Evolutionary conservation across 2,888 invertebrate species (phyloP).

Genomic region (Sturmia bella): DNA sequence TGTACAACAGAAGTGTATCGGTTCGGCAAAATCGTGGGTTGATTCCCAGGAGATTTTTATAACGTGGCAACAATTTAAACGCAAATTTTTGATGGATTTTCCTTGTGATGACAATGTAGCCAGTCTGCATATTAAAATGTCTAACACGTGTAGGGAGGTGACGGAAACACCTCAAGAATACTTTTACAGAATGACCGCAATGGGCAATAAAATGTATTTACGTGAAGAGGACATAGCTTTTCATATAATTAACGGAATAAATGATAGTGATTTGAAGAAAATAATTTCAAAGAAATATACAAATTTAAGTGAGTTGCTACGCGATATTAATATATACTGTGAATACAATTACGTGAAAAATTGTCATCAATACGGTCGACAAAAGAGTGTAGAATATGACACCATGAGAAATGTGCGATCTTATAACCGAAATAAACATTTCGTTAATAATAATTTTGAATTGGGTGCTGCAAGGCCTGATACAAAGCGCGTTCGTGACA

Average conservation of each 20-base stretch:
- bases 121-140: slow-evolving; percentile 40
- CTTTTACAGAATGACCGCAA: slow-evolving; percentile 41
- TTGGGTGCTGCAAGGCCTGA: not conserved
- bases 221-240: slow-evolving; percentile 34
- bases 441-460: not conserved
- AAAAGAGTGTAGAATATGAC: slow-evolving; percentile 18
- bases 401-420: not conserved
- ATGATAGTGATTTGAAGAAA: slow-evolving; percentile 46
- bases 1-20: slow-evolving; percentile 7
- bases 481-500: slow-evolving; percentile 13
- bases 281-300: slow-evolving; percentile 45
- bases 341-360: slow-evolving; percentile 41
- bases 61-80: slow-evolving; percentile 38
- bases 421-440: slow-evolving; percentile 13
- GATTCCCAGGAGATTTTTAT: slow-evolving; percentile 27
- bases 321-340: slow-evolving; percentile 32
- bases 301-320: too few relatives aligned
- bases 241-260: slow-evolving; percentile 51
- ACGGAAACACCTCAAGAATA: slow-evolving; percentile 50
- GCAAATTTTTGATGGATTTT: slow-evolving; percentile 32
- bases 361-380: slow-evolving; percentile 4
- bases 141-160: not conserved
- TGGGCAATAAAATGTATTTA: slow-evolving; percentile 21
- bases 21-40: not conserved
- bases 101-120: slow-evolving; percentile 29